Conservation (phyloP, 2,797 vertebrate genomes). For the Neopelma chrysocephalum region DNA sequence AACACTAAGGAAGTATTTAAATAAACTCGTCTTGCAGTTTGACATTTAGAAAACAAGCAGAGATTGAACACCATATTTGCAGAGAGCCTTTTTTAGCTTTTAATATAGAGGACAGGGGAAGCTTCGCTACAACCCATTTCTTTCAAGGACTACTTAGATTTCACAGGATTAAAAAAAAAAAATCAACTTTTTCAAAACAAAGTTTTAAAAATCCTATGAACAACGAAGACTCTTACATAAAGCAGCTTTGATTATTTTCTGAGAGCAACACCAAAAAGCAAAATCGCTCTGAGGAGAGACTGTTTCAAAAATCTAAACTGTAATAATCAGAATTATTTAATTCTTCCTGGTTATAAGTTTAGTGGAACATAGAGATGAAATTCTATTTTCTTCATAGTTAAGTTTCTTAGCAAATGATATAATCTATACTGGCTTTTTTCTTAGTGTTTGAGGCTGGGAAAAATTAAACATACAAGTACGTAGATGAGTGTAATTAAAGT, state of each 20-base stretch:
- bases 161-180: not conserved
- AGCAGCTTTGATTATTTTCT: not conserved
- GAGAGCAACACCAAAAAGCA: not conserved
- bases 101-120: not conserved
- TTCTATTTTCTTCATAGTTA: not conserved
- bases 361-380: not conserved
- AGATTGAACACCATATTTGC: not conserved
- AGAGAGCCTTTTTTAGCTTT: not conserved
- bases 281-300: not conserved
- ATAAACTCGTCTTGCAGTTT: conserved; percentile 33
- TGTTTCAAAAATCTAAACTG: not conserved
- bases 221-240: not conserved
- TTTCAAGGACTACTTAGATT: not conserved
- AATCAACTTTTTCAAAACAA: not conserved
- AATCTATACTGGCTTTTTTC: not conserved
- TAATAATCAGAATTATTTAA: not conserved
- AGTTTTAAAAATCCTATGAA: not conserved
- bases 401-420: not conserved
- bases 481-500: not conserved
- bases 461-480: not conserved
- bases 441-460: not conserved
- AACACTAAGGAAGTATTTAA: conserved; percentile 42
- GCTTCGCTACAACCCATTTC: not conserved
- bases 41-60: conserved; percentile 46
- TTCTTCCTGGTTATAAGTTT: not conserved